A percentile compares a stretch with the other conserved stretches of the same genome.
phyloP scores from a whole-genome alignment of 2,113 vertebrate genomes.

The Stigmatopora nigra region DNA sequence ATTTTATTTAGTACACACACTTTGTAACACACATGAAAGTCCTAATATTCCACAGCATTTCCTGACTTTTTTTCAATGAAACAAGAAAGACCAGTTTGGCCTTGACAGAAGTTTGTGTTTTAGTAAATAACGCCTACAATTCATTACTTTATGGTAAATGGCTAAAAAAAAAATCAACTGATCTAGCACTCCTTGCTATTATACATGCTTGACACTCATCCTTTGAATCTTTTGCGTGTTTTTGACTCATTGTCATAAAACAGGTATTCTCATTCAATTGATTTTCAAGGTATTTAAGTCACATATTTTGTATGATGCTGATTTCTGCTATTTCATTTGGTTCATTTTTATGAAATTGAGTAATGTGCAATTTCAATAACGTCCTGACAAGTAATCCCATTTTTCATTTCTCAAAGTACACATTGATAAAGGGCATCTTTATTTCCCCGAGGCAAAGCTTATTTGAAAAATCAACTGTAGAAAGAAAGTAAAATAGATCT shows the following conservation, averaged over 20 bases:
- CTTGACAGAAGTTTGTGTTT: not conserved
- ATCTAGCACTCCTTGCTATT: not conserved
- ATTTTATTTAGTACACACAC: not conserved
- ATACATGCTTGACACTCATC: not conserved
- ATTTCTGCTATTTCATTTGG: not conserved
- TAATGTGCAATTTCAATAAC: constrained; percentile 3
- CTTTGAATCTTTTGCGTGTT: not conserved
- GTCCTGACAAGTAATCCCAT: not conserved
- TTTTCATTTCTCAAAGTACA: constrained; percentile 3
- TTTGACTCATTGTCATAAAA: not conserved
- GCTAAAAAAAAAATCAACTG: not conserved
- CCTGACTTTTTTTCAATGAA: not conserved
- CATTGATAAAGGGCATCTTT: constrained; percentile 4
- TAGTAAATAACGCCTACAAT: not conserved
- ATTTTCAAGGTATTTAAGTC: not conserved
- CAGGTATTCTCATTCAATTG: not conserved
- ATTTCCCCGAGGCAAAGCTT: constrained; percentile 3
- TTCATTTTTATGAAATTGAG: not conserved
- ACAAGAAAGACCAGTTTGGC: not conserved
- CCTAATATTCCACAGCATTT: not conserved
- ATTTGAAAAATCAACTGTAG: constrained; percentile 9
- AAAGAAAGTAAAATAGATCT: constrained; percentile 1
- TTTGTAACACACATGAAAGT: not conserved
- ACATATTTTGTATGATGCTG: not conserved
- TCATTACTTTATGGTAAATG: not conserved